A percentile compares a stretch with the other conserved stretches of the same genome.
Evolutionary conservation across 2,113 vertebrate genomes (phyloP).

Genomic region (Nicator chloris): DNA sequence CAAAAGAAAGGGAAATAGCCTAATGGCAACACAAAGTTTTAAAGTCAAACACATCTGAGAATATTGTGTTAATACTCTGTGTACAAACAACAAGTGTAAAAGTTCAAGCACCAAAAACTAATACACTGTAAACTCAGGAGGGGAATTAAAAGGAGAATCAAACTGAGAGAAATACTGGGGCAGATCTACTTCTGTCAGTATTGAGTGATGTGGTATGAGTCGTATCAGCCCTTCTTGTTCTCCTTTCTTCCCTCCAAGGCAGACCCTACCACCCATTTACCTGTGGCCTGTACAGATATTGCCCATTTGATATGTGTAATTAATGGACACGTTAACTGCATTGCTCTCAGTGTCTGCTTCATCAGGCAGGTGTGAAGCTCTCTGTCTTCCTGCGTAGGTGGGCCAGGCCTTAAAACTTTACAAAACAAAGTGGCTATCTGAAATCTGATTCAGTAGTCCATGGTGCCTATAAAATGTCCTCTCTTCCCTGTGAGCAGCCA

Average conservation of each 20-base stretch:
- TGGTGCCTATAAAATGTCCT: neutral
- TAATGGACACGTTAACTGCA: neutral
- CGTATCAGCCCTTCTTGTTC: neutral
- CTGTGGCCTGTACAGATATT: neutral
- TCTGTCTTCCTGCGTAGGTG: neutral
- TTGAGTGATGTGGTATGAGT: neutral
- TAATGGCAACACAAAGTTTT: conserved; percentile 33
- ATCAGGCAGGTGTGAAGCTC: neutral
- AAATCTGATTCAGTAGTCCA: neutral
- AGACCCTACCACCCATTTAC: neutral
- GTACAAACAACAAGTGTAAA: neutral
- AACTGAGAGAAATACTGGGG: neutral
- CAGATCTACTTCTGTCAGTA: neutral
- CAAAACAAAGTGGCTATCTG: neutral
- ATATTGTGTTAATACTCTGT: neutral
- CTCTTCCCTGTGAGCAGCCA: neutral
- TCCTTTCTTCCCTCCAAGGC: neutral
- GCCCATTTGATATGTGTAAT: neutral
- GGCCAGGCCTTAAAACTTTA: neutral
- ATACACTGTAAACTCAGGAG: neutral
- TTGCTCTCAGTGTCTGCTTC: neutral
- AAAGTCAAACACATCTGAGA: conserved; percentile 18
- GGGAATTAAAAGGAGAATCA: neutral
- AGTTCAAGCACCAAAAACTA: neutral
- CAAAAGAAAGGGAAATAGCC: conserved; percentile 59